phyloP scores from a whole-genome alignment of 2,888 invertebrate genomes.

The Carcina quercana region DNA sequence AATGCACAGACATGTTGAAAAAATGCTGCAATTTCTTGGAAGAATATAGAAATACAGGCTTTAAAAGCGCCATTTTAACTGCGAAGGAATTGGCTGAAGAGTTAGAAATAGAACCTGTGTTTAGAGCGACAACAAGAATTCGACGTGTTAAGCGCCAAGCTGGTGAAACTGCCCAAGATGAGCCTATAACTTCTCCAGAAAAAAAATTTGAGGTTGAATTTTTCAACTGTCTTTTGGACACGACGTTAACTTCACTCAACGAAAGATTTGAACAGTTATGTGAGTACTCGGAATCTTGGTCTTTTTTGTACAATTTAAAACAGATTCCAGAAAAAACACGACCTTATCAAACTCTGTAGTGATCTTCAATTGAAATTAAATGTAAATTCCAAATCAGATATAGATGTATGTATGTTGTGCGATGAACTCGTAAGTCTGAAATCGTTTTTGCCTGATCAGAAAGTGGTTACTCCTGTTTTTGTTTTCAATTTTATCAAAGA shows the following conservation, averaged over 20 bases:
- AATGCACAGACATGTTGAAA: conserved; percentile 15
- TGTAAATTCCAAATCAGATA: conserved; percentile 12
- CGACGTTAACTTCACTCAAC: conserved; percentile 18
- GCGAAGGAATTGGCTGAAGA: conserved; percentile 25
- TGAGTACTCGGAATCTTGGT: conserved; percentile 19
- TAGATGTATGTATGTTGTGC: conserved; percentile 11
- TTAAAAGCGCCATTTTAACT: conserved; percentile 6
- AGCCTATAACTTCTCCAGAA: conserved; percentile 20
- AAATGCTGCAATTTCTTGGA: conserved; percentile 27
- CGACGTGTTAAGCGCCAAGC: conserved; percentile 24
- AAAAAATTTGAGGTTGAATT: conserved; percentile 18
- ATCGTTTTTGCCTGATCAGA: conserved; percentile 14
- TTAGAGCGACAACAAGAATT: conserved; percentile 23
- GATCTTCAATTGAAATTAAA: conserved; percentile 20
- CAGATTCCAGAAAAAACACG: conserved; percentile 18
- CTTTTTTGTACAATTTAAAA: conserved; percentile 19
- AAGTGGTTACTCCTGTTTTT: conserved; percentile 13
- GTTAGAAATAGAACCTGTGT: conserved; percentile 23
- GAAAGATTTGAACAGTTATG: conserved; percentile 20
- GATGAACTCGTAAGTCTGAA: conserved; percentile 17
- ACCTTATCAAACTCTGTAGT: conserved; percentile 16
- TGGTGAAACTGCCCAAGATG: conserved; percentile 24
- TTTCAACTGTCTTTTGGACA: conserved; percentile 18
- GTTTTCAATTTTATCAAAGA: conserved; percentile 17
- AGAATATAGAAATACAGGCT: conserved; percentile 11